phyloP scores from a whole-genome alignment of 2,113 vertebrate genomes.

The Poecile atricapillus region DNA sequence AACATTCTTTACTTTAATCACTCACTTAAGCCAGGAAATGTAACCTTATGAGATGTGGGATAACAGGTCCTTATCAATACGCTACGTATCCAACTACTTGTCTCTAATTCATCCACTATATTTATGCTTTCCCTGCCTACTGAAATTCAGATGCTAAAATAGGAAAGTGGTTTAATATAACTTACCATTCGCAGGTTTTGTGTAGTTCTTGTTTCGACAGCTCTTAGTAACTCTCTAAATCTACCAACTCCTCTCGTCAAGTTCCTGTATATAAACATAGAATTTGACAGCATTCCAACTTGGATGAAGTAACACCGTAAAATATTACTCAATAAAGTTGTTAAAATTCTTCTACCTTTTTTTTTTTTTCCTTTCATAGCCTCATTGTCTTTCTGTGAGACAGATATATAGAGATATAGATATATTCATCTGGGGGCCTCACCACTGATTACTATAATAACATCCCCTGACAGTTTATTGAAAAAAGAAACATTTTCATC shows the following conservation, averaged over 20 bases:
- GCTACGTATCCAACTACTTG: neutral
- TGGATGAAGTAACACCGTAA: neutral
- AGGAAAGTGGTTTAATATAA: neutral
- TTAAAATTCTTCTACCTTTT: neutral
- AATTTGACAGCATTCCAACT: slow-evolving; percentile 64
- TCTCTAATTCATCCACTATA: neutral
- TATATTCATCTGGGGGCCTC: neutral
- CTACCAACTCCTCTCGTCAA: slow-evolving; percentile 92
- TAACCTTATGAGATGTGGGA: neutral
- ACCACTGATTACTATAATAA: neutral
- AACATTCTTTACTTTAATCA: neutral
- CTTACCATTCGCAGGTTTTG: slow-evolving; percentile 98
- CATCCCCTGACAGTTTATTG: neutral
- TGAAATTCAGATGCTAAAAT: neutral
- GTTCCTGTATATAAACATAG: slow-evolving; percentile 82
- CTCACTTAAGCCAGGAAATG: neutral
- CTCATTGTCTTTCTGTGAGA: neutral
- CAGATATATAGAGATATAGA: neutral
- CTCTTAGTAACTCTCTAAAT: slow-evolving; percentile 94
- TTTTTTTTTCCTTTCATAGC: neutral
- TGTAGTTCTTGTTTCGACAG: slow-evolving; percentile 94
- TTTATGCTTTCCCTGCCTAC: neutral
- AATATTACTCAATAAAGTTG: neutral
- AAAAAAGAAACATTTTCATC: neutral
- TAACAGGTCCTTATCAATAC: neutral